Evolutionary conservation across 2,113 vertebrate species (phyloP).

Genomic region (Melanotaenia duboulayi): DNA sequence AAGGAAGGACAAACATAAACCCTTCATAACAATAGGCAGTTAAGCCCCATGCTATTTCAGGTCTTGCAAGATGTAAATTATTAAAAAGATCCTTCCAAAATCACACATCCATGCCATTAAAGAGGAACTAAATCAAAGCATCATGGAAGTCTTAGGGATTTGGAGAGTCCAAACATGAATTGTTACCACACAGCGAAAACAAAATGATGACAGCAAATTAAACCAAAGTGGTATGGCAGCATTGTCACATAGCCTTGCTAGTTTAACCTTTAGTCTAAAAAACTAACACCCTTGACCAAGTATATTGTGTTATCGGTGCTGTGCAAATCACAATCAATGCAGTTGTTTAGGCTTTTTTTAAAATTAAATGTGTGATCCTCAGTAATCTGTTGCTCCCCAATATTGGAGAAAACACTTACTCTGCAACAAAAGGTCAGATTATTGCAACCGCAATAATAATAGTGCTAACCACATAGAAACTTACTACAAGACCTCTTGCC

Average conservation of each 20-base stretch:
- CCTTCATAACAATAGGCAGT: conserved; percentile 15
- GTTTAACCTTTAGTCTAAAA: conserved; percentile 25
- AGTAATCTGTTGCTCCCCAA: not conserved
- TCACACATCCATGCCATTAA: conserved; percentile 13
- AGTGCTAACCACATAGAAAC: not conserved
- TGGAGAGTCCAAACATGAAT: conserved; percentile 20
- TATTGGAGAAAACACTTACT: not conserved
- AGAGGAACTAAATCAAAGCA: conserved; percentile 37
- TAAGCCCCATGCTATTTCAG: conserved; percentile 21
- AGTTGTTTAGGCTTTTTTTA: conserved; percentile 17
- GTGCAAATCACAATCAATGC: conserved; percentile 5
- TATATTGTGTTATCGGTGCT: not conserved
- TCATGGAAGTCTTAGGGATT: conserved; percentile 2
- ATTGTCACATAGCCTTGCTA: not conserved
- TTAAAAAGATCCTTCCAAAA: conserved; percentile 20
- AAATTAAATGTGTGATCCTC: conserved; percentile 3
- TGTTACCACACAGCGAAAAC: not conserved
- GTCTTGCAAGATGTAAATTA: conserved; percentile 21
- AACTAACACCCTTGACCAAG: not conserved
- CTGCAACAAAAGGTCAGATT: not conserved
- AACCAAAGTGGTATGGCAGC: not conserved
- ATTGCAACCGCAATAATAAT: not conserved
- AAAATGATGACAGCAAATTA: conserved; percentile 6
- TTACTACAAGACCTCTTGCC: conserved; percentile 8
- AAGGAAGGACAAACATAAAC: conserved; percentile 16